phyloP scores from a whole-genome alignment of 2,888 invertebrate genomes.

The Liposcelis brunnea region DNA sequence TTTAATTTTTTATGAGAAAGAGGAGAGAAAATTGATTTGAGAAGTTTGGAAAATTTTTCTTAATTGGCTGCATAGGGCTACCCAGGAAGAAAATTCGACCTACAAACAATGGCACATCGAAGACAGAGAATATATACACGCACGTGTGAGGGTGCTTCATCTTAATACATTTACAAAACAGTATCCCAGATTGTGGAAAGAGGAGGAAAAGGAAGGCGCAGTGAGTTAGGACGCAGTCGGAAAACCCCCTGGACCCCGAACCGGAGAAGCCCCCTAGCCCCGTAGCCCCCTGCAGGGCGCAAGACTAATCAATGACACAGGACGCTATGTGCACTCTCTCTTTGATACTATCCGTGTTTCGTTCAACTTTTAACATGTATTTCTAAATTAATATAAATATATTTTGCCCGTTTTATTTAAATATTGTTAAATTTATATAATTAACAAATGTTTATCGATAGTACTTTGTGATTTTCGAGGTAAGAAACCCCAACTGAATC shows the following conservation, averaged over 20 bases:
- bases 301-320: conserved; percentile 6
- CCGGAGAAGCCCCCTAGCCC: too few species aligned
- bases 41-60: too few species aligned
- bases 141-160: too few species aligned
- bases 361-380: background rate
- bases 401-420: background rate
- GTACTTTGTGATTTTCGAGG: background rate
- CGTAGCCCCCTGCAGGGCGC: background rate
- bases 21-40: too few species aligned
- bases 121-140: too few species aligned
- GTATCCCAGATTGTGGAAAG: conserved; percentile 1
- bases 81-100: too few species aligned
- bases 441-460: background rate
- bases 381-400: background rate
- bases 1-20: too few species aligned
- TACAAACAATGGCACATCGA: too few species aligned
- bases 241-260: too few species aligned
- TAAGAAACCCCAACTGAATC: background rate
- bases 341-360: background rate
- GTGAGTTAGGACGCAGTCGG: too few species aligned
- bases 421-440: background rate
- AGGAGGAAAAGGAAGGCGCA: too few species aligned
- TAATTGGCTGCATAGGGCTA: too few species aligned
- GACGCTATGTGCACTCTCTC: background rate
- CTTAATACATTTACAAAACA: conserved; percentile 6